These are phyloP conservation scores for Sesia bembeciformis DNA, from an alignment of 2,888 invertebrate genomes.

Conservation along the genomic window DNA sequence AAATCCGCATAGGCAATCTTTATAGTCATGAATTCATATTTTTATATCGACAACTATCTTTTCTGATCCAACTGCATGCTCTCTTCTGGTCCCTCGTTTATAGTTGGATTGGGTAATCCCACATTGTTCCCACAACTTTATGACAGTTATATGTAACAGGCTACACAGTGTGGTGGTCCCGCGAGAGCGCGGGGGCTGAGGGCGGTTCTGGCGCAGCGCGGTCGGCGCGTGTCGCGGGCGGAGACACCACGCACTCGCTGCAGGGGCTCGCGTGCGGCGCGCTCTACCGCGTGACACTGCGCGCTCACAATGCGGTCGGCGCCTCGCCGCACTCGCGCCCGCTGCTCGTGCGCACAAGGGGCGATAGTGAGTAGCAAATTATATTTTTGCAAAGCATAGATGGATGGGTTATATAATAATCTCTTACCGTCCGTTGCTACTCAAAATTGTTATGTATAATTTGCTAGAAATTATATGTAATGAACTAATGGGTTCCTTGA, in stretches of 20 bases:
- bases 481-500: too few species aligned
- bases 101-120: background rate
- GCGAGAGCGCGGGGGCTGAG: constrained; percentile 49
- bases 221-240: constrained; percentile 10
- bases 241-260: constrained; percentile 60
- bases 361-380: constrained; percentile 59
- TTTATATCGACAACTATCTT: too few species aligned
- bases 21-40: too few species aligned
- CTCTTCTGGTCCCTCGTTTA: background rate
- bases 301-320: constrained; percentile 81
- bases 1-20: too few species aligned
- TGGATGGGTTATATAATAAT: too few species aligned
- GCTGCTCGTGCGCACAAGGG: constrained; percentile 76
- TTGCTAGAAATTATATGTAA: too few species aligned
- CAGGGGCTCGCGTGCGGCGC: constrained; percentile 82
- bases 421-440: too few species aligned
- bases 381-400: too few species aligned
- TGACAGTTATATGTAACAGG: constrained; percentile 15
- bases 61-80: too few species aligned
- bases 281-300: constrained; percentile 77
- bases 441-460: too few species aligned
- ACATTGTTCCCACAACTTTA: background rate
- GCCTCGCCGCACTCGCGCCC: constrained; percentile 76
- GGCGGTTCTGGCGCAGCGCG: constrained; percentile 67
- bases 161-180: constrained; percentile 40